Evolutionary conservation across 2,113 vertebrate species (phyloP), one percentile per base, ranked within the genome.

Genomic region (Microcebus jonahi): DNA sequence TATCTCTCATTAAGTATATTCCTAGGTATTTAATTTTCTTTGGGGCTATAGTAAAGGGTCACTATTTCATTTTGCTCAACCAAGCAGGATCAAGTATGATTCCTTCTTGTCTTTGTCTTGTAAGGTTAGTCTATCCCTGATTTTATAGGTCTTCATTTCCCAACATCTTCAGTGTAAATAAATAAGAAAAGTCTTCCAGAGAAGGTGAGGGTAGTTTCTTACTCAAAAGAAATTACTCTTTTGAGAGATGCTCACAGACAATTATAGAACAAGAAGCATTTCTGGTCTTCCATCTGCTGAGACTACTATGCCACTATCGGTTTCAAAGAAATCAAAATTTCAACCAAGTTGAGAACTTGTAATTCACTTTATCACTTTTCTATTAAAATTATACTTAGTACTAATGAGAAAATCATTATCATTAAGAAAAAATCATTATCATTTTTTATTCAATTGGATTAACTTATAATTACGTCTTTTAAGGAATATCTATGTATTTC

Each of bases 11-110:
- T 42, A 42, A 42, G 42, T 42, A 42, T 42, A 42, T 42, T 42
- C 42, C 42, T 42, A 42, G 42, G 42, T 42, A 42, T 42, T 42
- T 42, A 42, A 42, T 42, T 42, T 42, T 42, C 42, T 42, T 50
- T 31, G 11, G 42, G 42, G 42, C 5, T 42, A 42, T 42, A 42
- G 42, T 42, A 42, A 42, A 42, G 42, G 42, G 34, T 82, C n/a
- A 92, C 45, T 34, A 36, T 73, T 92, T 76, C 29, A 80, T 81
- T 95, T 80, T 93, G 27, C 65, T 85, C 71, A 70, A 20, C 29
- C 29, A 91, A 84, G 21, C 7, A 83, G 20, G 25, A 39, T 39
- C 48, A 57, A 80, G 83, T 17, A 87, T 50, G 12, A 39, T 83
- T 94, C 68, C 23, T 53, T 39, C 55, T 68, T 73, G 27, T 42